Conservation (phyloP, 1,140 invertebrate species). For the Palaemon carinicauda region DNA sequence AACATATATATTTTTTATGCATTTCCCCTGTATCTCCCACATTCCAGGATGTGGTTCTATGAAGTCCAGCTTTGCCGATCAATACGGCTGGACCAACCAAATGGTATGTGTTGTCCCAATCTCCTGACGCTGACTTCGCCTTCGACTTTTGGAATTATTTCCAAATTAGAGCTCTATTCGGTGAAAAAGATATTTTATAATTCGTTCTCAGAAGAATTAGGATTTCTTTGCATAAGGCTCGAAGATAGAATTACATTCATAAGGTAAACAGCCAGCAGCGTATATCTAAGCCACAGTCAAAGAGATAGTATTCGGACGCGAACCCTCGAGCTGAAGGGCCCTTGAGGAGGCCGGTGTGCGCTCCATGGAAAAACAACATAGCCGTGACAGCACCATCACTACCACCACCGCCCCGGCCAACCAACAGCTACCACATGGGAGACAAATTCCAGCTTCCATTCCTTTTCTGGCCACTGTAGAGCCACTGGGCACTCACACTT, state of each 20-base stretch:
- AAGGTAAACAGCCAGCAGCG: no score
- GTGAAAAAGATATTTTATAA: no score
- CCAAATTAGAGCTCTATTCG: no score
- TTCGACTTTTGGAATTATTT: no score
- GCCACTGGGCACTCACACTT: background rate
- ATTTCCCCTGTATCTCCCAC: constrained; percentile 29
- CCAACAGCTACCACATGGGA: constrained; percentile 25
- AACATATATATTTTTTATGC: background rate
- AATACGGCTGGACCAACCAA: constrained; percentile 55
- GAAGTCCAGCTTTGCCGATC: constrained; percentile 53
- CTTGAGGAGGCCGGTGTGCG: constrained; percentile 52
- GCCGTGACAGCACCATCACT: constrained; percentile 43
- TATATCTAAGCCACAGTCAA: constrained; percentile 41
- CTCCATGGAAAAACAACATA: constrained; percentile 57
- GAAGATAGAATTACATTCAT: background rate
- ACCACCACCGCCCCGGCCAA: background rate
- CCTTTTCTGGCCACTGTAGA: background rate
- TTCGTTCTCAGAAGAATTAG: no score
- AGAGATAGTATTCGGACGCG: constrained; percentile 21
- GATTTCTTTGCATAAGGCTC: no score
- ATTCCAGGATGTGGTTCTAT: constrained; percentile 56
- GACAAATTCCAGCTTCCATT: constrained; percentile 29
- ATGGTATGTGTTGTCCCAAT: constrained; percentile 52
- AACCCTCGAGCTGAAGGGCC: constrained; percentile 45
- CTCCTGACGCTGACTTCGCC: background rate